Evolutionary conservation across 1,140 invertebrate genomes (phyloP).

Genomic region (Bombus ignitus): DNA sequence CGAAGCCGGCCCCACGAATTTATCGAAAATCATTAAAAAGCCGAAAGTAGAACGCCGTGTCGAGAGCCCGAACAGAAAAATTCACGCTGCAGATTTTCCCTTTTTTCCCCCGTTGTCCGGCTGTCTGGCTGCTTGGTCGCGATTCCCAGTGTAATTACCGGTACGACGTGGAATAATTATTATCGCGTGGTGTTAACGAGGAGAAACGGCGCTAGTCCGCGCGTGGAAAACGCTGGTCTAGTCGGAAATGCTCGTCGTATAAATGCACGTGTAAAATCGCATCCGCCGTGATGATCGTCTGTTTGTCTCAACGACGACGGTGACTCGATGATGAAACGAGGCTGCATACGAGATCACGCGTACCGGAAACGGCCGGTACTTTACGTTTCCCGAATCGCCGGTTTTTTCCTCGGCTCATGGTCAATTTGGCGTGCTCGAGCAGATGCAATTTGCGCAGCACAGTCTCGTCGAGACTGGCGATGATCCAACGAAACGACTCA

Average conservation of each 20-base stretch:
- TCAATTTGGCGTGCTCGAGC: slow-evolving; percentile 58
- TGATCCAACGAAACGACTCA: slow-evolving; percentile 39
- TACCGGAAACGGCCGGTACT: slow-evolving; percentile 11
- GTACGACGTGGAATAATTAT: slow-evolving; percentile 23
- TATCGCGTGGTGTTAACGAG: slow-evolving; percentile 29
- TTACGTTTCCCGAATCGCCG: not conserved
- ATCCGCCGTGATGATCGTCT: not conserved
- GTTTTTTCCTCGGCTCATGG: not conserved
- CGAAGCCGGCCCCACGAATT: not conserved
- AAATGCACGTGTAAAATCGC: not conserved
- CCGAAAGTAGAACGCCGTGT: too few relatives aligned
- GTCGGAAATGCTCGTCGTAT: not conserved
- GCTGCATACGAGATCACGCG: too few relatives aligned
- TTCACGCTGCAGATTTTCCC: not conserved
- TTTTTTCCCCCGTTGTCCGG: not conserved
- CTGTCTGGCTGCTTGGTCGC: not conserved
- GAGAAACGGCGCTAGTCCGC: not conserved
- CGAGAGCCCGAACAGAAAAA: not conserved
- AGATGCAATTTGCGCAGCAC: slow-evolving; percentile 26
- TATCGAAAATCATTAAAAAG: slow-evolving; percentile 27
- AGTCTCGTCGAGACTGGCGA: slow-evolving; percentile 25
- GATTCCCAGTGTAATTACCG: slow-evolving; percentile 19
- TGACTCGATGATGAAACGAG: not conserved
- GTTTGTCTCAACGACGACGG: not conserved
- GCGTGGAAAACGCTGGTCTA: not conserved